These are phyloP conservation scores for Drosophila anomalata DNA, from an alignment of 2,888 invertebrate species.

Conservation along the genomic window DNA sequence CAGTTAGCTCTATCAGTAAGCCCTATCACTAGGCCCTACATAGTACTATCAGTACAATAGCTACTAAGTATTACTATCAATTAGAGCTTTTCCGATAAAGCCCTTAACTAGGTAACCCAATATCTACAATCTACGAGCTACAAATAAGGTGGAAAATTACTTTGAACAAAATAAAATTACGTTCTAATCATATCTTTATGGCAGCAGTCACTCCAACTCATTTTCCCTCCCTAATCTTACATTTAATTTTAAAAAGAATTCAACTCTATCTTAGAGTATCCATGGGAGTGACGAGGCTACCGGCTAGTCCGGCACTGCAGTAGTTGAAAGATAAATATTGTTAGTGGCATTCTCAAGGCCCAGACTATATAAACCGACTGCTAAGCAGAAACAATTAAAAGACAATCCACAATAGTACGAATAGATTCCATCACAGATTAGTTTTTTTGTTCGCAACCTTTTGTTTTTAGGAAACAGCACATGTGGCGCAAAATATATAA, in stretches of 20 bases:
- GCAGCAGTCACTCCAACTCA: conserved; percentile 5
- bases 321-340: background rate
- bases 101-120: background rate
- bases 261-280: conserved; percentile 9
- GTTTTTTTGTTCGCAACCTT: background rate
- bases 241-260: background rate
- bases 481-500: conserved; percentile 1
- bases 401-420: background rate
- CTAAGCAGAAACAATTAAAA: conserved; percentile 8
- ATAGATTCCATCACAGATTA: background rate
- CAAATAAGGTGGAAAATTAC: conserved; percentile 16
- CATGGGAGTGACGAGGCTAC: background rate
- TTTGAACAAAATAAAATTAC: background rate
- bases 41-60: no score
- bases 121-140: background rate
- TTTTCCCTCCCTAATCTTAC: background rate
- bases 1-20: no score
- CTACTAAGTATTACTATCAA: background rate
- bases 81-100: background rate
- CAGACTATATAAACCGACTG: conserved; percentile 19
- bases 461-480: conserved; percentile 1
- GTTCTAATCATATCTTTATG: conserved; percentile 9
- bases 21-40: no score
- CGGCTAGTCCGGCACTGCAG: conserved; percentile 26
- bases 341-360: background rate